Evolutionary conservation across 2,888 invertebrate species (phyloP), one percentile per base, ranked within the genome.

Genomic region (Aleiodes leptofemur): DNA sequence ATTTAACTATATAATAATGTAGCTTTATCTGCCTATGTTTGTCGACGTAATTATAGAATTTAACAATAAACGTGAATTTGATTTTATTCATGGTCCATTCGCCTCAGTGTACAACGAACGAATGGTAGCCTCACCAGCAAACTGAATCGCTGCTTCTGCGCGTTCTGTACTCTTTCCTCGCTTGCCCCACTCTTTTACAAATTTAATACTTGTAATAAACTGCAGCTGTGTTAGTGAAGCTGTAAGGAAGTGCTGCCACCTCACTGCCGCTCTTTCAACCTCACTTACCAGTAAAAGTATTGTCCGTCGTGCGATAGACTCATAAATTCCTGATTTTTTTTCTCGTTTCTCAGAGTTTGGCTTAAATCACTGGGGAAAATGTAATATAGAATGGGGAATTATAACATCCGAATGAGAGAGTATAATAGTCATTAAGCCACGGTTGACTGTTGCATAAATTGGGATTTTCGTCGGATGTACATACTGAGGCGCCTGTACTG

Each of bases 211-310:
- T 55, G 16, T 64, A 23, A 16, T 43, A 43, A 9, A 43, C 3
- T 11, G 43, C 43, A 43, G 43, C 43, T 23, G 23, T 43, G 43
- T 64, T 48, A 6, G 43, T 48, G 13, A 38, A 55, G 55, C 9
- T 56, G 11, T 51, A 81, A 82, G 83, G 76, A 73, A 72, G 81
- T 87, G 87, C 85, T 84, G 87, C 87, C 85, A 81, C 72, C 86
- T 43, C 7, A 78, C 38, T 69, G 82, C 55, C 72, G 72, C 53
- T 50, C 72, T 72, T 71, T 29, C 66, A 82, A 87, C 79, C 50
- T 72, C 59, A 7, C 23, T 2, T n/a, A 50, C 5, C 78, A 43
- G 82, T 23, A 56, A 83, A 80, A 83, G 73, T 84, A 81, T 84
- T 82, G 83, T 82, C 83, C 73, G 5, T 8, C 14, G 50, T 53